These are phyloP conservation scores for Bombus sylvicola DNA, from an alignment of 1,140 invertebrate species.

Conservation along the genomic window DNA sequence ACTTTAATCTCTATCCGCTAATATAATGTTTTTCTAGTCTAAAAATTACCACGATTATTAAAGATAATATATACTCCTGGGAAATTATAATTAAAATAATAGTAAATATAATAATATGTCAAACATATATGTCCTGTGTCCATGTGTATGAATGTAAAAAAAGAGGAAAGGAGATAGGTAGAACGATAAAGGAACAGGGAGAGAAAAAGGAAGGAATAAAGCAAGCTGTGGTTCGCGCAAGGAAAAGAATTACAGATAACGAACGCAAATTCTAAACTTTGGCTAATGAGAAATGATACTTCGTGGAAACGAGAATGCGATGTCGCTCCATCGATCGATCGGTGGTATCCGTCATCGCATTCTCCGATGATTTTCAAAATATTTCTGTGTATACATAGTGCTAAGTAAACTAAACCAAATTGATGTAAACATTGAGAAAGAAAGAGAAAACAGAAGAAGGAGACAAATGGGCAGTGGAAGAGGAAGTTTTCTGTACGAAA, in stretches of 20 bases:
- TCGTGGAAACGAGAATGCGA: constrained; percentile 61
- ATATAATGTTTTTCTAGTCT: constrained; percentile 80
- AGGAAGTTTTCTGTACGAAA: constrained; percentile 32
- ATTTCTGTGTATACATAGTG: constrained; percentile 47
- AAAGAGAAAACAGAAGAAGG: constrained; percentile 20
- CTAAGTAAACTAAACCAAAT: constrained; percentile 47
- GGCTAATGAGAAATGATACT: constrained; percentile 76
- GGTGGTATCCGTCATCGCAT: constrained; percentile 33
- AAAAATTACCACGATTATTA: constrained; percentile 80
- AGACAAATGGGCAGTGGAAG: constrained; percentile 44
- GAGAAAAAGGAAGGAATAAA: constrained; percentile 28
- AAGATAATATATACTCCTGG: constrained; percentile 72
- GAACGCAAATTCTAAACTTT: constrained; percentile 78
- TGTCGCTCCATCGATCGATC: constrained; percentile 18
- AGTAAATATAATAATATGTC: constrained; percentile 67
- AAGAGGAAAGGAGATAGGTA: constrained; percentile 46
- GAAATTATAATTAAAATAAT: constrained; percentile 74
- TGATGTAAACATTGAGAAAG: background rate
- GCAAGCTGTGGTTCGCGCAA: constrained; percentile 31
- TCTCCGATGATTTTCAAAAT: constrained; percentile 59
- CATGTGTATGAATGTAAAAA: constrained; percentile 47
- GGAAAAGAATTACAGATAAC: constrained; percentile 62
- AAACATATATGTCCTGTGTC: constrained; percentile 63
- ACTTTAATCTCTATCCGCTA: constrained; percentile 79
- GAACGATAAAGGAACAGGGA: constrained; percentile 51